Conservation (phyloP, 2,113 vertebrate genomes). For the Limnothrissa miodon region DNA sequence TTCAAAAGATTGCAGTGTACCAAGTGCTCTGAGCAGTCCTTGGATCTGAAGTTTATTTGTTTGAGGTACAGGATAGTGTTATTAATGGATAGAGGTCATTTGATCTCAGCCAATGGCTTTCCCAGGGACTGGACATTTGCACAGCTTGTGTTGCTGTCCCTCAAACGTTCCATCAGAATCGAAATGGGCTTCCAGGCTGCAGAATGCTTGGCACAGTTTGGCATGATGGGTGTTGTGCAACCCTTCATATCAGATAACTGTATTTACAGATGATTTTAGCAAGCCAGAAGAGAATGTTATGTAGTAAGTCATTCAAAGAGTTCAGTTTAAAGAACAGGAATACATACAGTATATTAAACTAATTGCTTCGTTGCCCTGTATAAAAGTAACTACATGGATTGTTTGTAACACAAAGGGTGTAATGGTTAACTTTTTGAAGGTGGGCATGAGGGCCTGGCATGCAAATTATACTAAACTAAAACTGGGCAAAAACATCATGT, state of each 20-base stretch:
- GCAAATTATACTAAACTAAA: no score
- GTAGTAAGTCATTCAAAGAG: not conserved
- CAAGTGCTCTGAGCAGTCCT: not conserved
- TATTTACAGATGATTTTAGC: not conserved
- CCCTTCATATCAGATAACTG: not conserved
- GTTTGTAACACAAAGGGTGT: no score
- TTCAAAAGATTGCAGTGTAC: not conserved
- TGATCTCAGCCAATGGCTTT: not conserved
- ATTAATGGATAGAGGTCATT: not conserved
- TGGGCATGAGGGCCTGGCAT: no score
- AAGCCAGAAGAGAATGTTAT: not conserved
- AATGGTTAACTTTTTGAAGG: no score
- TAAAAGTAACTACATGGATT: no score
- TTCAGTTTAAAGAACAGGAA: not conserved
- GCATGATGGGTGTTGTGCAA: not conserved
- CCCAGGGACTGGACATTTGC: not conserved
- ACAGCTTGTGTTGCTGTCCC: slow-evolving; percentile 13
- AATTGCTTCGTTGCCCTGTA: no score
- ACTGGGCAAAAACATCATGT: no score
- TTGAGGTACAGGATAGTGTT: not conserved
- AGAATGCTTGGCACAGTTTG: slow-evolving; percentile 9
- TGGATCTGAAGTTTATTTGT: not conserved
- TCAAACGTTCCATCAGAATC: not conserved
- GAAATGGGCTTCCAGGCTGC: not conserved
- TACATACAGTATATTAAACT: not conserved